Evolutionary conservation across 2,113 vertebrate species (phyloP).

Genomic region (Cryptoleucopteryx plumbea): DNA sequence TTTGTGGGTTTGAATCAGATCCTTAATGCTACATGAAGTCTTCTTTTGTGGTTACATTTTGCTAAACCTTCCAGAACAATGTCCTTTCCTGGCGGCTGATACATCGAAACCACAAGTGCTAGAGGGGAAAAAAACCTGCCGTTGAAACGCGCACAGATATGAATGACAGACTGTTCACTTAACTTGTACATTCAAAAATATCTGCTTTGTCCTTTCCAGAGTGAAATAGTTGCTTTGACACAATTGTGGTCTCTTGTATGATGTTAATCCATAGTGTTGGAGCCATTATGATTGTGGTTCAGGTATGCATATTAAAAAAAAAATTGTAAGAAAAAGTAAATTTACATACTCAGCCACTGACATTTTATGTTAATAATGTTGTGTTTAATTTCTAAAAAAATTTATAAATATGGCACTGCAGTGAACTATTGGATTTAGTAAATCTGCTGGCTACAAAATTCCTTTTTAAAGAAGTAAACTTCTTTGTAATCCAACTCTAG

Average conservation of each 20-base stretch:
- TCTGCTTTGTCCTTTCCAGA: conserved; percentile 33
- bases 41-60: conserved; percentile 43
- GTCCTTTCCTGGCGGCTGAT: conserved; percentile 44
- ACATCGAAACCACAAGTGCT: conserved; percentile 41
- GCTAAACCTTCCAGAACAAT: conserved; percentile 50
- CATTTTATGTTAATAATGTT: neutral
- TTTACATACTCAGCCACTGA: neutral
- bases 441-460: neutral
- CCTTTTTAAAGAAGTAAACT: neutral
- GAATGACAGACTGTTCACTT: conserved; percentile 53
- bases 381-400: neutral
- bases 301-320: conserved; percentile 9
- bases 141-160: conserved; percentile 27
- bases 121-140: conserved; percentile 58
- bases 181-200: conserved; percentile 58
- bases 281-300: conserved; percentile 46
- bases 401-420: neutral
- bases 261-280: neutral
- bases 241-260: conserved; percentile 12
- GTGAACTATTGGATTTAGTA: neutral
- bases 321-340: neutral
- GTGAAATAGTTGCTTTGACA: conserved; percentile 37
- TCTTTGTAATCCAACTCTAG: neutral
- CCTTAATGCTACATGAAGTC: conserved; percentile 38
- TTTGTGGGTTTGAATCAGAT: conserved; percentile 51